Conservation (phyloP, 2,888 invertebrate species). For the Sesia bembeciformis region DNA sequence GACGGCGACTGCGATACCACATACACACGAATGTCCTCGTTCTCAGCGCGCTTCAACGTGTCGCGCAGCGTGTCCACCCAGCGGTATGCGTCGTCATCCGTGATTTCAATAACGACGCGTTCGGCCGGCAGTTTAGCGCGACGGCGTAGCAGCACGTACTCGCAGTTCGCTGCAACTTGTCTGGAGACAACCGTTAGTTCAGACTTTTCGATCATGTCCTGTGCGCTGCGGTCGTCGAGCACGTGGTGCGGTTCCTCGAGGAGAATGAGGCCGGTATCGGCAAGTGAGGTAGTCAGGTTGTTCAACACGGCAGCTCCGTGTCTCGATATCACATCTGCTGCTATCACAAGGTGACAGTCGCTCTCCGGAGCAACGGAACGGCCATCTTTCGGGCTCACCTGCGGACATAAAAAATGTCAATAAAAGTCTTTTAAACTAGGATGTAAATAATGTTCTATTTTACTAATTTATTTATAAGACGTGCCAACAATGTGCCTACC, state of each 20-base stretch:
- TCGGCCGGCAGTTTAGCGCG: conserved; percentile 35
- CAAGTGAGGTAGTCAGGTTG: conserved; percentile 77
- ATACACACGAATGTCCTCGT: conserved; percentile 76
- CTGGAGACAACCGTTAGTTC: conserved; percentile 41
- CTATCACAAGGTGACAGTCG: conserved; percentile 80
- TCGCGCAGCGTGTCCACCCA: conserved; percentile 90
- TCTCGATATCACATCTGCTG: conserved; percentile 77
- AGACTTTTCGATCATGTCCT: conserved; percentile 32
- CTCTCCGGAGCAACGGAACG: conserved; percentile 74
- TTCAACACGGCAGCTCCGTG: conserved; percentile 68
- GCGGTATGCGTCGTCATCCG: conserved; percentile 77
- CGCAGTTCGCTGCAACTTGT: conserved; percentile 77
- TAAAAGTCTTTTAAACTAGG: too few species aligned
- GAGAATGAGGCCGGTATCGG: conserved; percentile 80
- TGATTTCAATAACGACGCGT: conserved; percentile 76
- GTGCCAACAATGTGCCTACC: too few species aligned
- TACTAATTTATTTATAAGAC: too few species aligned
- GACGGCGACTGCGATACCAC: conserved; percentile 80
- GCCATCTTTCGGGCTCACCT: conserved; percentile 72
- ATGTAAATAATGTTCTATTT: too few species aligned
- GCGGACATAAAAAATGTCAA: neutral
- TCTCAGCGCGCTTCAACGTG: conserved; percentile 79
- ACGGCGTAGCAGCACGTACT: conserved; percentile 80
- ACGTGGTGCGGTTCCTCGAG: conserved; percentile 78
- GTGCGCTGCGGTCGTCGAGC: conserved; percentile 52